phyloP scores from a whole-genome alignment of 2,113 vertebrate species.

The Aphyosemion australe region DNA sequence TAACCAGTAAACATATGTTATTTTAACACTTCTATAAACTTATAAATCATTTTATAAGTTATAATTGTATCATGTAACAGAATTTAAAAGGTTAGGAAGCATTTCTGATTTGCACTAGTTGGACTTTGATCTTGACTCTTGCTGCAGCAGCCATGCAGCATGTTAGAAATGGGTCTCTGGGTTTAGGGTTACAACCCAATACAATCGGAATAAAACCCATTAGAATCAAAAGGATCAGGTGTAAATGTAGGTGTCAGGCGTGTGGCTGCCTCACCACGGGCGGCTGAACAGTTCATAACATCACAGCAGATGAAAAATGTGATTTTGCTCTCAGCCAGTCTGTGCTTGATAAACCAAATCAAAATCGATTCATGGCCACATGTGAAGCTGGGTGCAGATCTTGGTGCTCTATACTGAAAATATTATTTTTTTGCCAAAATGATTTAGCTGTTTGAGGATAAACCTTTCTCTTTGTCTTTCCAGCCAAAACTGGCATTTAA shows the following conservation, averaged over 20 bases:
- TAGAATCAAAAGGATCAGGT: background rate
- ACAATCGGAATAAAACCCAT: background rate
- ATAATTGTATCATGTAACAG: too few species aligned
- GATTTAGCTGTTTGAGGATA: background rate
- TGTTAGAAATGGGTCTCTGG: too few species aligned
- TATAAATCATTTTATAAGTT: too few species aligned
- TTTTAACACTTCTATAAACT: too few species aligned
- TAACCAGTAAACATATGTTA: too few species aligned
- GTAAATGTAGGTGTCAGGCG: background rate
- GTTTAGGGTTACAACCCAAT: too few species aligned
- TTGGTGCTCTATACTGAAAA: background rate
- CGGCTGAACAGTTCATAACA: constrained; percentile 18
- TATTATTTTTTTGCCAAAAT: background rate
- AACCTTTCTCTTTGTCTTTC: background rate
- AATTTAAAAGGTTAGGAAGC: too few species aligned
- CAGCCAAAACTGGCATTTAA: constrained; percentile 8
- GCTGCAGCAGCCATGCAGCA: too few species aligned
- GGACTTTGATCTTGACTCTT: too few species aligned
- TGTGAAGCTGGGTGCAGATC: background rate
- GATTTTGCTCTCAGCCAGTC: constrained; percentile 11
- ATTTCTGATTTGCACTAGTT: too few species aligned
- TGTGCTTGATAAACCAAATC: constrained; percentile 18
- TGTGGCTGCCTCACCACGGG: constrained; percentile 16
- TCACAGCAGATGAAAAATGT: constrained; percentile 30
- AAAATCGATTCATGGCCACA: constrained; percentile 20